A percentile compares a stretch with the other conserved stretches of the same genome.
Conservation (phyloP, 2,888 invertebrate genomes). For the Xanthorhoe spadicearia region DNA sequence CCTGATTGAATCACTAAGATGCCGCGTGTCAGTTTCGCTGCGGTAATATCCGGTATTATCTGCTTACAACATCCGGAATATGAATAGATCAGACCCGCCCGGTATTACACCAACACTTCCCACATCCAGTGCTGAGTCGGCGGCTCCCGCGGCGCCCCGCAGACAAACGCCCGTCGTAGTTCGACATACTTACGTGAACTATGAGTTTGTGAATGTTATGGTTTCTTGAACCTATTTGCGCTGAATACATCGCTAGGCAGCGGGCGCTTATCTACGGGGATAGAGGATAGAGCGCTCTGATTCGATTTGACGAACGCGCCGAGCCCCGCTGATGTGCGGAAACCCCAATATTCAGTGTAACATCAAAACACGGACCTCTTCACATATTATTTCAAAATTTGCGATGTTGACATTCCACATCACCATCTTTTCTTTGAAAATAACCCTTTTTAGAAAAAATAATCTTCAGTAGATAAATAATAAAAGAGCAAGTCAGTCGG, state of each 20-base stretch:
- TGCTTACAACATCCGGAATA: constrained; percentile 9
- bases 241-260: not conserved
- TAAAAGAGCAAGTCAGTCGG: not conserved
- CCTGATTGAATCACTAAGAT: not conserved
- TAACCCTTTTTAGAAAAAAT: not conserved
- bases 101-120: not conserved
- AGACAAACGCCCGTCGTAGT: not conserved
- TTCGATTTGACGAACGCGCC: not conserved
- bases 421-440: not conserved
- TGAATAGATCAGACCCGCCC: not conserved
- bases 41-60: constrained; percentile 5
- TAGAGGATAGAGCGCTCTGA: not conserved
- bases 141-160: not conserved
- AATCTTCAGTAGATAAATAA: not conserved
- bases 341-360: not conserved
- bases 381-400: not conserved
- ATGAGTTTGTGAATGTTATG: not conserved
- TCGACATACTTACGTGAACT: not conserved
- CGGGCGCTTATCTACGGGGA: not conserved
- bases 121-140: not conserved
- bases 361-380: not conserved
- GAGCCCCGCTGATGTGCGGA: not conserved
- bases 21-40: not conserved
- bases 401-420: not conserved
- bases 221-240: not conserved